Evolutionary conservation across 2,113 vertebrate species (phyloP).

Genomic region (Noctilio leporinus): DNA sequence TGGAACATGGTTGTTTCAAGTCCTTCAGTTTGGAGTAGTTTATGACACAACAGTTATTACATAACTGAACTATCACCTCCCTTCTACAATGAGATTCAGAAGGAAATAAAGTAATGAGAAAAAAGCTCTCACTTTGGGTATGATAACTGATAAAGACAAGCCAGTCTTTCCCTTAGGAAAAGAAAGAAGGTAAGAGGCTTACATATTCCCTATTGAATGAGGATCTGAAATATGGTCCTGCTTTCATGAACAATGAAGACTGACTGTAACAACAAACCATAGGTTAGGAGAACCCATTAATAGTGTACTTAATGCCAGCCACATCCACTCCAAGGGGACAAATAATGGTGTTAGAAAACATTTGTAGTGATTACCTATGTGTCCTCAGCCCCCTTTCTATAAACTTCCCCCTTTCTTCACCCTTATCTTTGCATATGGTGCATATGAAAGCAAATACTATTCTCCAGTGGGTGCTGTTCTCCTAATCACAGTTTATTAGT

Average conservation of each 20-base stretch:
- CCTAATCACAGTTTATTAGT: neutral
- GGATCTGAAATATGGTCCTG: neutral
- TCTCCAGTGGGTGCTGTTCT: neutral
- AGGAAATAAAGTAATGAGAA: neutral
- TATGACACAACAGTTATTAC: neutral
- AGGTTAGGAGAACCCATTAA: neutral
- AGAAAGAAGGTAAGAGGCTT: neutral
- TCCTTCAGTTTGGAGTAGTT: neutral
- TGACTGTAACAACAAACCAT: neutral
- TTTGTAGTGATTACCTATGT: neutral
- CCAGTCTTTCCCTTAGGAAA: neutral
- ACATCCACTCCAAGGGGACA: neutral
- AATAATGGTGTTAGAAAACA: neutral
- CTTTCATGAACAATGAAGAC: neutral
- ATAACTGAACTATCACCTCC: neutral
- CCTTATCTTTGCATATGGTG: neutral
- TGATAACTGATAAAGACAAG: neutral
- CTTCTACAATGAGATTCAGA: neutral
- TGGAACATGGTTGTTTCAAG: neutral
- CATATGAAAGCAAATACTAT: neutral
- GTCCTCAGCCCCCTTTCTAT: neutral
- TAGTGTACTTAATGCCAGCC: neutral
- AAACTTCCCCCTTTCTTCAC: neutral
- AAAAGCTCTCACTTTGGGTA: neutral
- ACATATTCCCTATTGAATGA: neutral